A percentile compares a stretch with the other conserved stretches of the same genome.
Evolutionary conservation across 2,113 vertebrate genomes (phyloP).

Genomic region (Xiphorhynchus elegans): DNA sequence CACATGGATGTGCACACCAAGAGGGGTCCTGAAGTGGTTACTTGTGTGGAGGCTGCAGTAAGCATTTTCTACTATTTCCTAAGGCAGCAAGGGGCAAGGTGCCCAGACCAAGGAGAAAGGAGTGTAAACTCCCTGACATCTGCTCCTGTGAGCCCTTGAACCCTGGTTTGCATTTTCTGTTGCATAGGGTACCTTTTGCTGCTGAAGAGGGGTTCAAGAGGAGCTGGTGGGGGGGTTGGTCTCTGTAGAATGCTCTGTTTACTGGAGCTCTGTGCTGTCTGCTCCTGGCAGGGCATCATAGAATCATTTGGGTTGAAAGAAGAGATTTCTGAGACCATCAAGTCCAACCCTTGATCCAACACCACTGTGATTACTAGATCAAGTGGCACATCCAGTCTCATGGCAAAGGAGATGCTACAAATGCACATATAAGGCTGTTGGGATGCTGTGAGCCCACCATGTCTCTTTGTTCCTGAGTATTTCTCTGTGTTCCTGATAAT

Average conservation of each 20-base stretch:
- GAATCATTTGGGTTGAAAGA: too few species aligned
- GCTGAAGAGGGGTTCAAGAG: neutral
- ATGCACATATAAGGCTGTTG: neutral
- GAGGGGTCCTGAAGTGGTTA: neutral
- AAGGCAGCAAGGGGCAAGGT: neutral
- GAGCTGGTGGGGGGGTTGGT: neutral
- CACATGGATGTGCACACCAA: fast-evolving
- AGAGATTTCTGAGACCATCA: too few species aligned
- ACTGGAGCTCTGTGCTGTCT: neutral
- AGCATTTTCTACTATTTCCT: neutral
- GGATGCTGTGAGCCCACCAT: neutral
- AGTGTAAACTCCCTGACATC: neutral
- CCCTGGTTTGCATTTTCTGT: neutral
- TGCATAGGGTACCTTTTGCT: neutral
- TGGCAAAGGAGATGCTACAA: neutral
- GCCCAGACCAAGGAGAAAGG: neutral
- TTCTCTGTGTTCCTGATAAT: neutral
- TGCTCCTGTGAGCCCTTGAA: neutral
- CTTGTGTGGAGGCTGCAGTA: neutral
- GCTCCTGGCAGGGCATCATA: neutral
- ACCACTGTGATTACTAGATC: too few species aligned
- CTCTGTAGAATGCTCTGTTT: neutral
- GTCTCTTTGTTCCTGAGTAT: neutral
- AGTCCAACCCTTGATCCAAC: too few species aligned
- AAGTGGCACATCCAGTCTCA: neutral